phyloP scores from a whole-genome alignment of 2,797 vertebrate species.

The Cirrhinus mrigala region DNA sequence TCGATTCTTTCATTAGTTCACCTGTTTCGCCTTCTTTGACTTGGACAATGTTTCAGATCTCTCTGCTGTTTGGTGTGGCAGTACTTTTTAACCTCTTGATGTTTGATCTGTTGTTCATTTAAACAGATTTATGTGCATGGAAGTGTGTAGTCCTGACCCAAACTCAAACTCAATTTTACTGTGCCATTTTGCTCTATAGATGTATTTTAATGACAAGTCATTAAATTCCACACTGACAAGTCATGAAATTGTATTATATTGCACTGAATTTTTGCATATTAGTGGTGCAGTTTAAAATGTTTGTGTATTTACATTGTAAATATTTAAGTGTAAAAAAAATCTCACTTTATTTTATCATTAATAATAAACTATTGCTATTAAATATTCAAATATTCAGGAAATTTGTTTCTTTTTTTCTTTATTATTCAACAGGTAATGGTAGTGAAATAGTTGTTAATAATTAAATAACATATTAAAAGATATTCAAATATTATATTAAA shows the following conservation, averaged over 20 bases:
- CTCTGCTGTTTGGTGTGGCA: neutral
- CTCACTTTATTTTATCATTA: neutral
- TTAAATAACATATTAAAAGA: neutral
- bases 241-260: neutral
- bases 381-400: neutral
- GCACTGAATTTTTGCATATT: neutral
- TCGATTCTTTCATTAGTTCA: neutral
- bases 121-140: neutral
- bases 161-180: neutral
- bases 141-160: neutral
- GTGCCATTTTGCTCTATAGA: neutral
- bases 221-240: too few species aligned
- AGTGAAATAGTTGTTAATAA: neutral
- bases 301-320: neutral
- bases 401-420: neutral
- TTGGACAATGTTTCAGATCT: neutral
- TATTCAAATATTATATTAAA: too few species aligned
- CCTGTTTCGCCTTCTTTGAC: neutral
- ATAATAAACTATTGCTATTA: too few species aligned
- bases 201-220: neutral
- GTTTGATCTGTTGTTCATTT: neutral
- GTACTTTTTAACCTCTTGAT: neutral
- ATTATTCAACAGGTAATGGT: neutral
- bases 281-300: neutral
- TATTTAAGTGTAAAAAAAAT: neutral